Evolutionary conservation across 1,140 invertebrate genomes (phyloP).

Genomic region (Armadillidium nasatum): DNA sequence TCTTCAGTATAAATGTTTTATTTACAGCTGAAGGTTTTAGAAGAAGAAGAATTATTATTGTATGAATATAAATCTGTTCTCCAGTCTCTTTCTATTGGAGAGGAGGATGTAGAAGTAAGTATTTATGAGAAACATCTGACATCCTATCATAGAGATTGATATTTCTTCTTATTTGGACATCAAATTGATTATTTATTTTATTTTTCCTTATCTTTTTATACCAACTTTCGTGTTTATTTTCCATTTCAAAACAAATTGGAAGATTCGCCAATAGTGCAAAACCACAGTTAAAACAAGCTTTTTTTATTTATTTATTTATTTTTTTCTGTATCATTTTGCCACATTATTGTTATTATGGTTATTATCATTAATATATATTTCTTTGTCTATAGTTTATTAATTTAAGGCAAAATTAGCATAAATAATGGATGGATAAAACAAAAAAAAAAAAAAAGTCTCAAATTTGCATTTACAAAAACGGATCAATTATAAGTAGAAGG

Average conservation of each 20-base stretch:
- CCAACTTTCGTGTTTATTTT: background rate
- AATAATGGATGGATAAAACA: no score
- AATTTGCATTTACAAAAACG: no score
- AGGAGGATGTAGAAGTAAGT: conserved; percentile 36
- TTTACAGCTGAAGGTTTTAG: conserved; percentile 32
- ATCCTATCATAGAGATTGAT: no score
- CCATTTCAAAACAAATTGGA: background rate
- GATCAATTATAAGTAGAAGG: no score
- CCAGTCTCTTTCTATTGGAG: conserved; percentile 31
- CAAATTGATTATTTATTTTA: background rate
- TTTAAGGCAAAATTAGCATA: no score
- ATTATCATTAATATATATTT: no score
- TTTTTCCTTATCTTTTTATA: background rate
- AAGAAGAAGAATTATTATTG: conserved; percentile 31
- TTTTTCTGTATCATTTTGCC: no score
- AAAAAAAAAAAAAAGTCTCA: no score
- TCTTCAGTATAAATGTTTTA: background rate
- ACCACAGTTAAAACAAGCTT: background rate
- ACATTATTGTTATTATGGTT: no score
- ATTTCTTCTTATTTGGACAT: background rate
- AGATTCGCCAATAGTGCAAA: background rate
- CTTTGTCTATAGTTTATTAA: no score
- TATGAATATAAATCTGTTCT: conserved; percentile 34
- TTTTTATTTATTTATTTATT: background rate
- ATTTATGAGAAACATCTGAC: no score